These are phyloP conservation scores for Iguana delicatissima DNA, from an alignment of 2,797 vertebrate species.

Conservation along the genomic window DNA sequence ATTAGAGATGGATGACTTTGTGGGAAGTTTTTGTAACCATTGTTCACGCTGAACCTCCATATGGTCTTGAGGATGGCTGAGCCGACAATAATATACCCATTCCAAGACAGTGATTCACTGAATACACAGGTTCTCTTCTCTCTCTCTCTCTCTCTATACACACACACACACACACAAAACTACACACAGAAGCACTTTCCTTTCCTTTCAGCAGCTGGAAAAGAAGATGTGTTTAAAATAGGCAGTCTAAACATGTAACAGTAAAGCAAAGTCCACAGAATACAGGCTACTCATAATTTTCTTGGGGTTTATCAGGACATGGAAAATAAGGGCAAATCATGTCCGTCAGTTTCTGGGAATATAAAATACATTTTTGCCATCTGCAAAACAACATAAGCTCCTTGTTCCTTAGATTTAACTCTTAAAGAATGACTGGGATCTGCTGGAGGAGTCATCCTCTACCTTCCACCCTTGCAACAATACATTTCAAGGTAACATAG, in stretches of 20 bases:
- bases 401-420: slow-evolving; percentile 11
- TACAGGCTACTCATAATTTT: slow-evolving; percentile 60
- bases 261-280: slow-evolving; percentile 59
- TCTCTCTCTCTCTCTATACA: neutral
- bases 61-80: slow-evolving; percentile 18
- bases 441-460: too few species aligned
- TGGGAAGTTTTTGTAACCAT: neutral
- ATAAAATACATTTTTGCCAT: slow-evolving; percentile 47
- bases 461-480: too few species aligned
- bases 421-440: too few species aligned
- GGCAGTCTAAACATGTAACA: slow-evolving; percentile 45
- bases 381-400: slow-evolving; percentile 28
- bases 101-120: slow-evolving; percentile 27
- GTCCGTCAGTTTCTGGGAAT: slow-evolving; percentile 63
- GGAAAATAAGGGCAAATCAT: slow-evolving; percentile 70
- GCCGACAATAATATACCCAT: slow-evolving; percentile 1
- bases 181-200: neutral
- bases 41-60: slow-evolving; percentile 37
- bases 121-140: neutral
- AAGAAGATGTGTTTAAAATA: slow-evolving; percentile 54
- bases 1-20: slow-evolving; percentile 23
- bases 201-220: slow-evolving; percentile 6
- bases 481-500: too few species aligned
- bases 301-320: slow-evolving; percentile 54
- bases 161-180: accelerated